These are phyloP conservation scores for Tiliacea aurago DNA, from an alignment of 2,888 invertebrate genomes.

Conservation along the genomic window DNA sequence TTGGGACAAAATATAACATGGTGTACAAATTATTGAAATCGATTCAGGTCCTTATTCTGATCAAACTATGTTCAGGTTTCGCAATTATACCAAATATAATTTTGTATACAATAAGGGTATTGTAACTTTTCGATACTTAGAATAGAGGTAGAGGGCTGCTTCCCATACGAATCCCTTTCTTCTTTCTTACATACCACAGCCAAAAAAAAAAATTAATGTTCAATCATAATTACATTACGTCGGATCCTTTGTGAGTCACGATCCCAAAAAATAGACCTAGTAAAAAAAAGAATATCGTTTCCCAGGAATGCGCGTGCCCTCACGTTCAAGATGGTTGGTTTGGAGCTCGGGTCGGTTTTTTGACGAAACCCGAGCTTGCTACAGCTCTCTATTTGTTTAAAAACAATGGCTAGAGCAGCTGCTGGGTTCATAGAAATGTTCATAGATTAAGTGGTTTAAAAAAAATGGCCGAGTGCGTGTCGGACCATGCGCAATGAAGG, in stretches of 20 bases:
- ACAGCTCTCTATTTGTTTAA: conserved; percentile 58
- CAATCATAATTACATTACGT: conserved; percentile 80
- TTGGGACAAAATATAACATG: too few species aligned
- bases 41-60: too few species aligned
- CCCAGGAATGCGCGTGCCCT: conserved; percentile 82
- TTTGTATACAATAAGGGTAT: too few species aligned
- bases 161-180: conserved; percentile 15
- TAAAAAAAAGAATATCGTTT: conserved; percentile 62
- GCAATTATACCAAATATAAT: too few species aligned
- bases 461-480: too few species aligned
- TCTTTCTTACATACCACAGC: conserved; percentile 14
- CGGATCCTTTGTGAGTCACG: conserved; percentile 84
- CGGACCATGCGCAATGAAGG: too few species aligned
- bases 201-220: conserved; percentile 68
- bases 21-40: too few species aligned
- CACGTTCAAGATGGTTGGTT: conserved; percentile 73
- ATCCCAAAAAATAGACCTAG: conserved; percentile 49
- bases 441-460: conserved; percentile 1
- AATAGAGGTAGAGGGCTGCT: too few species aligned
- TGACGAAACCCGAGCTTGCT: conserved; percentile 48
- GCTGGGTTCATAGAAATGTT: conserved; percentile 24
- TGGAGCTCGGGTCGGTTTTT: conserved; percentile 49
- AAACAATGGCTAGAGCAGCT: conserved; percentile 60
- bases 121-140: too few species aligned
- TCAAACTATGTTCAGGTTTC: too few species aligned